These are phyloP conservation scores for Hydrocynus forskahlii DNA, from an alignment of 2,797 vertebrate genomes.

Conservation along the genomic window DNA sequence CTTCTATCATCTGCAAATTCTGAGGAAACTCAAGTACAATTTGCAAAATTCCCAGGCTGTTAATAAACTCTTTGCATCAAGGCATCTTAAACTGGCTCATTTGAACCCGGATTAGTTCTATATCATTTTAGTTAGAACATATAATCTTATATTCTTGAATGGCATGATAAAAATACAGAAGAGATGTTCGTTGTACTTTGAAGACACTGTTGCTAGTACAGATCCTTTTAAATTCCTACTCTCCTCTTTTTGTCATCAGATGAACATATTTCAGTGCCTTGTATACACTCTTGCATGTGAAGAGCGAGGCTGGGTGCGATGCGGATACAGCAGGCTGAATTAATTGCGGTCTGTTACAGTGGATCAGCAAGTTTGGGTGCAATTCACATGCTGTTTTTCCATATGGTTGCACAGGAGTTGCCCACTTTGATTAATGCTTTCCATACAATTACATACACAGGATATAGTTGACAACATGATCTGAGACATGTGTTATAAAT, in stretches of 20 bases:
- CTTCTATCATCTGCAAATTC: background rate
- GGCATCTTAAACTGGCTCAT: background rate
- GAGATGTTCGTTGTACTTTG: too few species aligned
- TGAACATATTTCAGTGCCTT: slow-evolving; percentile 13
- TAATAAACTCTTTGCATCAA: background rate
- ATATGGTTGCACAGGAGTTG: slow-evolving; percentile 94
- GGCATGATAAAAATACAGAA: background rate
- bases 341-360: slow-evolving; percentile 94
- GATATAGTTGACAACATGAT: slow-evolving; percentile 56
- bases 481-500: slow-evolving; percentile 18
- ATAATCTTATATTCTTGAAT: too few species aligned
- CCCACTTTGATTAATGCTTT: slow-evolving; percentile 91
- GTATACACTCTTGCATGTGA: background rate
- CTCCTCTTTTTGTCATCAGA: background rate
- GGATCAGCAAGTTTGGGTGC: slow-evolving; percentile 91
- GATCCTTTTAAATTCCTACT: background rate
- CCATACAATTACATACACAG: slow-evolving; percentile 61
- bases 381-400: slow-evolving; percentile 83
- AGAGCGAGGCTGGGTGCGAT: slow-evolving; percentile 69
- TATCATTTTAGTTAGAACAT: background rate
- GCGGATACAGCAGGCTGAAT: slow-evolving; percentile 89
- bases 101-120: background rate
- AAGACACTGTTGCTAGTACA: background rate
- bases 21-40: background rate
- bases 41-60: background rate